Evolutionary conservation across 1,140 invertebrate species (phyloP).

Genomic region (Leptoteleia sp.): DNA sequence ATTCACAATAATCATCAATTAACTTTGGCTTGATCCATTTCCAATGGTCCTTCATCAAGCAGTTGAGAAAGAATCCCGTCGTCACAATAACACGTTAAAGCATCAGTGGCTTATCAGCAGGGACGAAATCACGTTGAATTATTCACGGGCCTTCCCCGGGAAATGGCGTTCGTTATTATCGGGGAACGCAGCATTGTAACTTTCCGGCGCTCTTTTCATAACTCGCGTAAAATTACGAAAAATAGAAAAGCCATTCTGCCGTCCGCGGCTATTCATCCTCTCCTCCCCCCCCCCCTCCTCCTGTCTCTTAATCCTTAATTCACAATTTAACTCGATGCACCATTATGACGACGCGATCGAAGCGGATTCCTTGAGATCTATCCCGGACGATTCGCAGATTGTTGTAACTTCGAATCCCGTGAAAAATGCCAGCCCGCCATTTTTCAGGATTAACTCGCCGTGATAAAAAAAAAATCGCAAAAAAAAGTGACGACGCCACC

Average conservation of each 20-base stretch:
- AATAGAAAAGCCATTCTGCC: slow-evolving; percentile 25
- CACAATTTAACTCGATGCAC: slow-evolving; percentile 39
- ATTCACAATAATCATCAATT: not conserved
- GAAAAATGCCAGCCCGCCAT: slow-evolving; percentile 73
- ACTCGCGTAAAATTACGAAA: slow-evolving; percentile 48
- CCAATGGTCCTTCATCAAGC: slow-evolving; percentile 1
- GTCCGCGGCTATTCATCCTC: slow-evolving; percentile 23
- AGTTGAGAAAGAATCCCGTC: slow-evolving; percentile 1
- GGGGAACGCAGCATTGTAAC: slow-evolving; percentile 39
- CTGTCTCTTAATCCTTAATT: slow-evolving; percentile 44
- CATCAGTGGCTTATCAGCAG: slow-evolving; percentile 33
- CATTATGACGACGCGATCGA: slow-evolving; percentile 36
- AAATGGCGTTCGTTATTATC: slow-evolving; percentile 51
- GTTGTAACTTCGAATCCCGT: slow-evolving; percentile 69
- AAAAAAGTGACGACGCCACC: too few relatives aligned
- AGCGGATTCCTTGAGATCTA: slow-evolving; percentile 22
- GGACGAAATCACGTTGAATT: slow-evolving; percentile 51
- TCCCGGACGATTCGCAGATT: slow-evolving; percentile 61
- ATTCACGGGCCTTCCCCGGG: slow-evolving; percentile 23
- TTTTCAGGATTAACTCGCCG: slow-evolving; percentile 74
- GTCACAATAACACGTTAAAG: slow-evolving; percentile 22
- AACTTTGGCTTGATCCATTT: slow-evolving; percentile 11
- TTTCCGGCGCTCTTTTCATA: slow-evolving; percentile 36
- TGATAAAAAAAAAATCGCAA: too few relatives aligned
- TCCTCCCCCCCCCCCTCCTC: too few relatives aligned